Base-by-base conservation (phyloP, 2,888 invertebrate genomes). In the Brachyptera putata region DNA sequence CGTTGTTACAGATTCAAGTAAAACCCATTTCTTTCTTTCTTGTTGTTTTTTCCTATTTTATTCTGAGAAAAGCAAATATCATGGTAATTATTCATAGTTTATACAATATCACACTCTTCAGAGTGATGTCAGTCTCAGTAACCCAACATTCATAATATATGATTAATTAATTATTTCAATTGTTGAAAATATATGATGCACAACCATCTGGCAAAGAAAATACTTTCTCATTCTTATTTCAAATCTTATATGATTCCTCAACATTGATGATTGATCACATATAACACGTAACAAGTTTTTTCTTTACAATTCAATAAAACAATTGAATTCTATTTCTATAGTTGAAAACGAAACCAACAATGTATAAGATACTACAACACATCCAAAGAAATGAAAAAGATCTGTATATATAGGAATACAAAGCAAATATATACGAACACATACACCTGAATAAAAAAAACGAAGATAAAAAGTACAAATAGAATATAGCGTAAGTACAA, bases 401-500 rank as follows among this genome's bases (percentile, higher is more conserved):
- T 14, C 14, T 13, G 5, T 3, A 37, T 37, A 9, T 46, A n/a
- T 46, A 3, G 41, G 18, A 21, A 41, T 7, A 41, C 18, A 21
- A 18, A 7, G 5, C 46, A 22, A 22, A 21, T 5, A 21, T 24
- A 22, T 21, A 46, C 46, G 34, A 50, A 50, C n/a, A n/a, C n/a
- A n/a, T 16, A 50, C 30, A 50, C 11, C 14, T 30, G 14, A 18
- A 16, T 13, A 50, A 26, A 30, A 50, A 50, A 50, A 50, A 50
- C 25, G 4, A 39, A 39, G n/a, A 39, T 5, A 39, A 5, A 39
- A 30, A 50, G 9, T 22, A 30, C n/a, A 50, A 50, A 50, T 11
- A 50, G 30, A 30, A 26, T 46, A 21, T 46, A 24, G 18, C 24
- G 21, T 46, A 21, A 46, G 22, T 30, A 53, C 53, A 53, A 53